These are phyloP conservation scores for Ricordea florida DNA, from an alignment of 92 coral and sea anemone genomes.

Conservation along the genomic window DNA sequence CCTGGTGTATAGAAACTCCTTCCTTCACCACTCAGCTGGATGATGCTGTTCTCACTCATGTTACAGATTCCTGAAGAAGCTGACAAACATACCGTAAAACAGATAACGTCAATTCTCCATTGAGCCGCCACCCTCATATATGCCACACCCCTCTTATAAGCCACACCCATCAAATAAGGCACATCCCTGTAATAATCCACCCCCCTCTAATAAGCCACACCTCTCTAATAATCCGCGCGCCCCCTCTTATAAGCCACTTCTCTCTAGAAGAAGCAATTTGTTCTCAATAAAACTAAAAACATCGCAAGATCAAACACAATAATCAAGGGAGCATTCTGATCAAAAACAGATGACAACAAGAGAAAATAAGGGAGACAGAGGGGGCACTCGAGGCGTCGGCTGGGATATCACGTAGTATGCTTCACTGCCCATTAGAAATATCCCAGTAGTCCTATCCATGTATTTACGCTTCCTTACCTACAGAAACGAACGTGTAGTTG, in stretches of 20 bases:
- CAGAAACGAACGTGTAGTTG: not conserved
- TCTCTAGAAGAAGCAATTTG: too few relatives aligned
- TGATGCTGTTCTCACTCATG: slow-evolving; percentile 4
- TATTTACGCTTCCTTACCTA: not conserved
- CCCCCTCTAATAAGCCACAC: not conserved
- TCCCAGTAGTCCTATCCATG: not conserved
- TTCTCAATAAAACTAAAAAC: too few relatives aligned
- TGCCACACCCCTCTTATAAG: not conserved
- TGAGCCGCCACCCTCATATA: not conserved
- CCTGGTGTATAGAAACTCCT: slow-evolving; percentile 48
- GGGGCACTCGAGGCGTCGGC: too few relatives aligned
- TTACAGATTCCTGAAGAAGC: slow-evolving; percentile 48
- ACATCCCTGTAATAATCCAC: slow-evolving; percentile 20
- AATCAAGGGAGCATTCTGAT: too few relatives aligned
- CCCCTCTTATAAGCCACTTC: too few relatives aligned
- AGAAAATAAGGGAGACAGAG: too few relatives aligned
- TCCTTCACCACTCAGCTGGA: slow-evolving; percentile 51
- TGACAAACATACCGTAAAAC: too few relatives aligned
- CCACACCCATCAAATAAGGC: not conserved
- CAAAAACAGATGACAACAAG: too few relatives aligned
- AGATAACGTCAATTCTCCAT: not conserved
- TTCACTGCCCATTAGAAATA: too few relatives aligned
- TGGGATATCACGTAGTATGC: too few relatives aligned
- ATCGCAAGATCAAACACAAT: too few relatives aligned
- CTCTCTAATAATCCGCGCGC: too few relatives aligned